Percentiles rank a stretch among this genome's conserved stretches.
Evolutionary conservation across 2,888 invertebrate genomes (phyloP).

Genomic region (Cinara cedri): DNA sequence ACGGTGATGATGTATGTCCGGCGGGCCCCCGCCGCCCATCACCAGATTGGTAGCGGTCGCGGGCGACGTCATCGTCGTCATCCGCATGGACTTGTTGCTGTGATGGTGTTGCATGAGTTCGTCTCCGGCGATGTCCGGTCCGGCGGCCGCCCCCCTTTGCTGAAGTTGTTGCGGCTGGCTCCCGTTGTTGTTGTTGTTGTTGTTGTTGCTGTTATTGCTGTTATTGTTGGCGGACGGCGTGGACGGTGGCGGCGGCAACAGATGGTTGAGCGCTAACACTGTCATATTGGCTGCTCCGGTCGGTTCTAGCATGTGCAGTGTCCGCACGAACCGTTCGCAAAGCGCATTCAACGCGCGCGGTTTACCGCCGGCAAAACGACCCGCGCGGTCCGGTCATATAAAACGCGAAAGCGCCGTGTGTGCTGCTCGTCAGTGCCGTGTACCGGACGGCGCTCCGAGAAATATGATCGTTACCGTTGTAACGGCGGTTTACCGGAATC

Average conservation of each 20-base stretch:
- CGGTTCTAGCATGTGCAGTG: conserved; percentile 59
- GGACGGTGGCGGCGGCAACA: conserved; percentile 57
- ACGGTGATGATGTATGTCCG: background rate
- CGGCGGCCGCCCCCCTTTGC: conserved; percentile 38
- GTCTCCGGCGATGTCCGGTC: background rate
- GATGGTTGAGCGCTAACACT: conserved; percentile 59
- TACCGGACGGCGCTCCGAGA: no score
- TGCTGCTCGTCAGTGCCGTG: background rate
- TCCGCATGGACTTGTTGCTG: conserved; percentile 54
- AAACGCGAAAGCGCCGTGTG: background rate
- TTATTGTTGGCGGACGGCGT: conserved; percentile 55
- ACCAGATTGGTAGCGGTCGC: conserved; percentile 7
- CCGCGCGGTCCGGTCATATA: background rate
- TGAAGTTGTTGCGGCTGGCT: conserved; percentile 26
- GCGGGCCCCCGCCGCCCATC: conserved; percentile 1
- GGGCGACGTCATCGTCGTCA: conserved; percentile 13
- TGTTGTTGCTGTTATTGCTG: conserved; percentile 44
- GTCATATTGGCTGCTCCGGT: conserved; percentile 59
- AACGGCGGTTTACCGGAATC: background rate
- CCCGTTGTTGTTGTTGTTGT: conserved; percentile 28
- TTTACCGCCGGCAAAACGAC: conserved; percentile 4
- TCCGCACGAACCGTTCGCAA: conserved; percentile 50
- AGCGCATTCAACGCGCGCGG: conserved; percentile 50
- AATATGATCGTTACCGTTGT: no score
- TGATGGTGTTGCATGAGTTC: background rate